These are phyloP conservation scores for Xerus inauris DNA, from an alignment of 2,113 vertebrate genomes.

Conservation along the genomic window DNA sequence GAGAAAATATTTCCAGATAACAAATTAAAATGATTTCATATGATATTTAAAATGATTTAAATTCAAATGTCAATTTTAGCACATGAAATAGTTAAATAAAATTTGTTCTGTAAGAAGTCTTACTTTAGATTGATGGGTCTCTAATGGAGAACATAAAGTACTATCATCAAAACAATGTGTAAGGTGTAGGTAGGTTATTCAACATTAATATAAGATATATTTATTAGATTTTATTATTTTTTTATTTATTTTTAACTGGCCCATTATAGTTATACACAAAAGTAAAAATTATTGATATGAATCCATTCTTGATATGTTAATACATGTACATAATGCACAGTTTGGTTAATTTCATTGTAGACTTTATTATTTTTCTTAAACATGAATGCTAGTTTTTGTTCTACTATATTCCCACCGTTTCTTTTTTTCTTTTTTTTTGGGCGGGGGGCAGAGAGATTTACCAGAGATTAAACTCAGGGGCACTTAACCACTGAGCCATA, in stretches of 20 bases:
- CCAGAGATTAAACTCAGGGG: no score
- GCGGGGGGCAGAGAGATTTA: no score
- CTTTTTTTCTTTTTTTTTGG: neutral
- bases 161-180: neutral
- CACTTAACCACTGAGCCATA: no score
- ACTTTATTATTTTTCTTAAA: neutral
- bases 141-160: neutral
- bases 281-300: no score
- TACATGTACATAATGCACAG: no score
- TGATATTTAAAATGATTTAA: slow-evolving; percentile 43
- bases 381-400: neutral
- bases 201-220: neutral
- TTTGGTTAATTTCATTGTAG: no score
- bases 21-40: slow-evolving; percentile 56
- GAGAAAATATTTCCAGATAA: slow-evolving; percentile 59
- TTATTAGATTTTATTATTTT: neutral
- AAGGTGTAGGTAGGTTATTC: neutral
- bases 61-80: slow-evolving; percentile 33
- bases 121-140: neutral
- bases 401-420: neutral
- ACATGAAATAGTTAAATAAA: neutral
- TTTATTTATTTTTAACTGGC: no score
- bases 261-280: no score
- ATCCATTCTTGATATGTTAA: no score
- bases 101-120: neutral